Conservation (phyloP, 1,140 invertebrate species). For the Cherax quadricarinatus region DNA sequence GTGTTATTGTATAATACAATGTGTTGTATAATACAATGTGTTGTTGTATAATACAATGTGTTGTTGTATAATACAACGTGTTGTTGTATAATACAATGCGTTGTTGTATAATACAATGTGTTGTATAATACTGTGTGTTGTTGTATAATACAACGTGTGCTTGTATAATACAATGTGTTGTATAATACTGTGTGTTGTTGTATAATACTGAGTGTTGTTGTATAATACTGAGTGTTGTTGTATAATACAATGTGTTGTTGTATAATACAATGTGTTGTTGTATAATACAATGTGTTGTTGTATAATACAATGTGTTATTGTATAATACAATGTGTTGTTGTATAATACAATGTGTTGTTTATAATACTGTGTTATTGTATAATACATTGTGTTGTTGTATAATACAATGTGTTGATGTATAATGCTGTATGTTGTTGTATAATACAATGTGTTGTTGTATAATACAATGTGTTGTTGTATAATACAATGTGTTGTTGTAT, state of each 20-base stretch:
- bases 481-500: background rate
- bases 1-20: background rate
- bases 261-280: background rate
- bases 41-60: background rate
- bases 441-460: background rate
- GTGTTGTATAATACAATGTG: background rate
- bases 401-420: background rate
- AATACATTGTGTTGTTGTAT: background rate
- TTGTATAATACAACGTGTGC: background rate
- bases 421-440: background rate
- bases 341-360: too few relatives aligned
- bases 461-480: background rate
- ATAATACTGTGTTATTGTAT: background rate
- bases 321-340: background rate
- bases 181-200: background rate
- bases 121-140: background rate
- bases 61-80: background rate
- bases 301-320: background rate
- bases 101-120: background rate
- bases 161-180: background rate
- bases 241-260: background rate
- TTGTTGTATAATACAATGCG: background rate
- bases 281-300: background rate
- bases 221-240: background rate
- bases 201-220: background rate